These are phyloP conservation scores for Ooceraea biroi DNA, from an alignment of 1,140 invertebrate genomes.

Conservation along the genomic window DNA sequence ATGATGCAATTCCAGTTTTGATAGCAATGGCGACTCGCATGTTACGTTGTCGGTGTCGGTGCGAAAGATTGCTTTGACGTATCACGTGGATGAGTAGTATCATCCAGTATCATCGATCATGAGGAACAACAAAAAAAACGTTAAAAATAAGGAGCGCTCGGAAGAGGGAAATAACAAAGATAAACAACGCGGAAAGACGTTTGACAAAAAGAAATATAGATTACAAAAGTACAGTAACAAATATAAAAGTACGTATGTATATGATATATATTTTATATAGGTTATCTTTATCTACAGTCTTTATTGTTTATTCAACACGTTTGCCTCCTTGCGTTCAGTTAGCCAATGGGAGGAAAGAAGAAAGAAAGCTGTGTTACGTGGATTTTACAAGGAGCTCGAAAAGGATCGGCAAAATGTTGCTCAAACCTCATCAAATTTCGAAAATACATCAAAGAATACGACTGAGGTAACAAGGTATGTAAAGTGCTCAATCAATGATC, in stretches of 20 bases:
- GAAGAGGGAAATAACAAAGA: neutral
- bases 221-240: conserved; percentile 90
- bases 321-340: conserved; percentile 78
- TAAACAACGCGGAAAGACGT: conserved; percentile 82
- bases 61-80: no score
- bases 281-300: no score
- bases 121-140: neutral
- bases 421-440: conserved; percentile 21
- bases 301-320: conserved; percentile 26
- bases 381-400: conserved; percentile 87
- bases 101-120: neutral
- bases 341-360: conserved; percentile 89
- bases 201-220: conserved; percentile 89
- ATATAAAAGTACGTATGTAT: conserved; percentile 85
- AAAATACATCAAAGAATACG: neutral
- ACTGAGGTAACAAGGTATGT: conserved; percentile 43
- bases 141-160: neutral
- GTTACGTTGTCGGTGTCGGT: no score
- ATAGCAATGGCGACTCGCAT: no score
- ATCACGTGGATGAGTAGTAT: neutral
- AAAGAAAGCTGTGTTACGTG: conserved; percentile 86
- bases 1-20: neutral
- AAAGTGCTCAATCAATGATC: neutral
- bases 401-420: conserved; percentile 80
- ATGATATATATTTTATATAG: conserved; percentile 48